Evolutionary conservation across 2,797 vertebrate genomes (phyloP), one percentile per base, ranked within the genome.

Genomic region (Ispidina lecontei): DNA sequence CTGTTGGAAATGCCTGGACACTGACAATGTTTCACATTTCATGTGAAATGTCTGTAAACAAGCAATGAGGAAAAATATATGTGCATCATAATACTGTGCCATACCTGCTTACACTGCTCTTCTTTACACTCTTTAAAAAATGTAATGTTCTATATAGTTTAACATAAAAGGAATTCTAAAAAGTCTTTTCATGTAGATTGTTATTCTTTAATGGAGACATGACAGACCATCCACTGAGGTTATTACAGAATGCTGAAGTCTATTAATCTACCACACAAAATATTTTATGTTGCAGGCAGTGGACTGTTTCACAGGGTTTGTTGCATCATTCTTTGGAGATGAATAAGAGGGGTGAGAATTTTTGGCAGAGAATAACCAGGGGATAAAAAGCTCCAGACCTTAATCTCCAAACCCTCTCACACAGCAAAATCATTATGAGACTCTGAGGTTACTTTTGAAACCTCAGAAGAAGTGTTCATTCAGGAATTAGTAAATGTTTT

Each of bases 331-430:
- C 19, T 68, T 55, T 52, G 35, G 9, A 76, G 35, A 31, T 17
- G 14, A 84, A 25, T 55, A 21, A 65, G 29, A 70, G 22, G 5
- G 2, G 6, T 65, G 14, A 84, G 47, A 8, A 1, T 64, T 70
- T 89, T 59, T 82, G 64, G 8, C 23, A 69, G 39, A 82, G 2
- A 51, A n/a, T 55, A 54, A 29, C 5, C 10, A 33, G 8, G 3
- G 0, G 1, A 1, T 6, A 49, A 56, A 37, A 33, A 31, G 11
- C 3, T 1, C 1, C 4, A n/a, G 11, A 14, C 19, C n/a, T 9
- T 7, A 67, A 44, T 2, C 8, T 2, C 2, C 16, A 46, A 93
- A 59, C 10, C 3, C 8, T 11, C 4, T 35, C 15, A 16, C 14
- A 59, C 8, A 49, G 12, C 26, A 65, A 26, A 47, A 84, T 54